Evolutionary conservation across 2,797 vertebrate genomes (phyloP).

Genomic region (Chelon labrosus): DNA sequence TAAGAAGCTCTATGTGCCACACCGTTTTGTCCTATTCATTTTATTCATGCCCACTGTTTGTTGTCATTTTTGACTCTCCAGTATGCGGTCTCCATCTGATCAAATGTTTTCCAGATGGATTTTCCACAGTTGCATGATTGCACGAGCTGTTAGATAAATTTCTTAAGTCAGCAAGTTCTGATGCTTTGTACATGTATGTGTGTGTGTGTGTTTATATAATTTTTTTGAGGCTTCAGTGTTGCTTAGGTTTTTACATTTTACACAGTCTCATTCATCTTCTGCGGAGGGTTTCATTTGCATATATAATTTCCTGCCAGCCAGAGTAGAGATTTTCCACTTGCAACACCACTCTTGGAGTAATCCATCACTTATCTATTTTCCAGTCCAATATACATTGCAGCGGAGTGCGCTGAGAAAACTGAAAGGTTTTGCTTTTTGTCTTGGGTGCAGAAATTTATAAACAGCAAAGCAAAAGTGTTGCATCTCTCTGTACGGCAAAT

Average conservation of each 20-base stretch:
- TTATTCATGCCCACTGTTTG: not conserved
- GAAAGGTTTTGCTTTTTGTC: conserved; percentile 32
- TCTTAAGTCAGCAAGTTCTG: conserved; percentile 16
- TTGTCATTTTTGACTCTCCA: conserved; percentile 12
- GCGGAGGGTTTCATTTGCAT: conserved; percentile 64
- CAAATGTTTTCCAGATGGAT: conserved; percentile 34
- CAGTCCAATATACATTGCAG: conserved; percentile 36
- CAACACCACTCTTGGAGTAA: conserved; percentile 54
- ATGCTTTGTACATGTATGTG: conserved; percentile 12
- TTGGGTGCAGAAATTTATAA: conserved; percentile 43
- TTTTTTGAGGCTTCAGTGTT: conserved; percentile 42
- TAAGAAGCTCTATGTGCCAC: too few relatives aligned
- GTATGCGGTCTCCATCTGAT: conserved; percentile 31
- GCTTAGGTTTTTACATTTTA: conserved; percentile 35
- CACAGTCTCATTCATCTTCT: conserved; percentile 66
- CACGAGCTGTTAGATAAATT: conserved; percentile 38
- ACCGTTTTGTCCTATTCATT: too few relatives aligned
- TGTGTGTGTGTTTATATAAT: not conserved
- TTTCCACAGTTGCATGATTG: conserved; percentile 36
- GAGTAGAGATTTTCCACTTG: conserved; percentile 51
- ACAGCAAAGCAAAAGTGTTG: conserved; percentile 28
- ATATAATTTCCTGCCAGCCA: conserved; percentile 60
- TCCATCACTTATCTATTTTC: conserved; percentile 71
- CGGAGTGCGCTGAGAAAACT: conserved; percentile 1
- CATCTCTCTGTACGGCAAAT: conserved; percentile 16